Evolutionary conservation across 1,140 invertebrate species (phyloP).

Genomic region (Lepidurus couesii): DNA sequence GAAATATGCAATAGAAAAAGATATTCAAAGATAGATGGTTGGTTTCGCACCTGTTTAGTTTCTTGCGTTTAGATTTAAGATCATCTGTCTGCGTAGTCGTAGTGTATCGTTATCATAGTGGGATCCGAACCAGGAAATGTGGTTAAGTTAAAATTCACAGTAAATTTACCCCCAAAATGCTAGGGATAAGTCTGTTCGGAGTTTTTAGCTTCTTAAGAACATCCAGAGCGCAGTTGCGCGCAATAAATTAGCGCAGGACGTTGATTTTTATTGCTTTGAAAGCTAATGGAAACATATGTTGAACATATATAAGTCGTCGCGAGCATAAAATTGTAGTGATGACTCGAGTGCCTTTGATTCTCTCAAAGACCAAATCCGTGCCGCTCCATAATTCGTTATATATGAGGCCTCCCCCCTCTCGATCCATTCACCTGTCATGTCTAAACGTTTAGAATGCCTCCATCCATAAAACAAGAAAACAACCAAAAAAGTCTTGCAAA

Average conservation of each 20-base stretch:
- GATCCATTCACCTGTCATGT: constrained; percentile 16
- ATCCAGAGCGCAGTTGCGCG: neutral
- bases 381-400: neutral
- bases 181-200: too few species aligned
- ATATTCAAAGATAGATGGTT: too few species aligned
- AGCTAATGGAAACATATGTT: neutral
- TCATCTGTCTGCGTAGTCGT: too few species aligned
- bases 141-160: too few species aligned
- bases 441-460: neutral
- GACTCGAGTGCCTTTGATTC: neutral
- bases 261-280: neutral
- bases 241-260: neutral
- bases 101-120: too few species aligned
- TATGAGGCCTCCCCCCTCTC: neutral
- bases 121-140: too few species aligned
- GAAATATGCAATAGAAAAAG: too few species aligned
- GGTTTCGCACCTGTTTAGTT: too few species aligned
- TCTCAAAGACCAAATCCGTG: neutral
- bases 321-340: neutral
- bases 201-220: neutral
- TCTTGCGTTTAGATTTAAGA: too few species aligned
- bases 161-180: too few species aligned
- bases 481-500: neutral
- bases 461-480: neutral
- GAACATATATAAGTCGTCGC: neutral